Percentiles rank a stretch among this genome's conserved stretches.
phyloP scores from a whole-genome alignment of 2,888 invertebrate genomes.

The Bombylius major region DNA sequence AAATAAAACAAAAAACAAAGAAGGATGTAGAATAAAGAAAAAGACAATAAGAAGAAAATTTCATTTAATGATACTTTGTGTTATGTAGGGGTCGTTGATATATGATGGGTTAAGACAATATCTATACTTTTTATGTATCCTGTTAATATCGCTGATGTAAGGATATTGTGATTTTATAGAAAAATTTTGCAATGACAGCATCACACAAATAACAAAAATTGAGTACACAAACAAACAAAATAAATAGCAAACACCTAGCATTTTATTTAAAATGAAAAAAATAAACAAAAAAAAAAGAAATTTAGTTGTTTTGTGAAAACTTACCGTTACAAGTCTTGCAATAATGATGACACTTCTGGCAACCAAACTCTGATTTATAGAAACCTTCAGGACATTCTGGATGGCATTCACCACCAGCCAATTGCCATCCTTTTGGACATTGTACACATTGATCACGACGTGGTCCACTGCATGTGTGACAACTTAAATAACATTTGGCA shows the following conservation, averaged over 20 bases:
- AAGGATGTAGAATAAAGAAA: too few species aligned
- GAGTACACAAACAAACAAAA: not conserved
- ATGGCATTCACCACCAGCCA: constrained; percentile 73
- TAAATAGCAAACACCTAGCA: too few species aligned
- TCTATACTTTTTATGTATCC: too few species aligned
- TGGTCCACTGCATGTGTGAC: constrained; percentile 75
- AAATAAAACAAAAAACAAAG: too few species aligned
- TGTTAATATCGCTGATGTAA: too few species aligned
- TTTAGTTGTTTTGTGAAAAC: constrained; percentile 6
- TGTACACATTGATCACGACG: constrained; percentile 73
- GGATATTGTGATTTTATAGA: too few species aligned
- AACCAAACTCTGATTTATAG: constrained; percentile 69
- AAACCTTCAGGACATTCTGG: constrained; percentile 79
- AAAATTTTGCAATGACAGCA: too few species aligned
- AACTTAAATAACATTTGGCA: constrained; percentile 70
- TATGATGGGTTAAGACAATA: too few species aligned
- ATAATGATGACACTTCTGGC: constrained; percentile 79
- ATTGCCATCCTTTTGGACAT: constrained; percentile 66
- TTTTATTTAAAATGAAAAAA: not conserved
- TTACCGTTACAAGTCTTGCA: constrained; percentile 76
- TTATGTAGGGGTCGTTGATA: too few species aligned
- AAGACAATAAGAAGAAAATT: too few species aligned
- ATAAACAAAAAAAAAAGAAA: not conserved
- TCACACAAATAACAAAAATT: not conserved
- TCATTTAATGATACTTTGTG: too few species aligned